Evolutionary conservation across 1,140 invertebrate genomes (phyloP).

Genomic region (Cydia pomonella): DNA sequence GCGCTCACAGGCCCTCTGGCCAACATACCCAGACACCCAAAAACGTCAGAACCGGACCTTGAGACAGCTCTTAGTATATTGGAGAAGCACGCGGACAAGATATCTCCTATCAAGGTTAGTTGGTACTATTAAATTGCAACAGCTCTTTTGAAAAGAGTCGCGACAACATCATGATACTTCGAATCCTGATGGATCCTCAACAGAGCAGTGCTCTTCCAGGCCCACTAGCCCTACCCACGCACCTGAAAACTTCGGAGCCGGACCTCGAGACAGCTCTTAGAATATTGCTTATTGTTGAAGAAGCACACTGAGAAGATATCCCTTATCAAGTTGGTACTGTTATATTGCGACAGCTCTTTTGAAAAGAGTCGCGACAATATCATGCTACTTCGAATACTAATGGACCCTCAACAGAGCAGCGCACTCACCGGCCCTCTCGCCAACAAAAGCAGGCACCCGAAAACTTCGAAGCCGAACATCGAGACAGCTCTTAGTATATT

Average conservation of each 20-base stretch:
- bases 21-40: slow-evolving; percentile 66
- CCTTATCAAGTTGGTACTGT: slow-evolving; percentile 80
- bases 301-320: slow-evolving; percentile 91
- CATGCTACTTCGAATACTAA: slow-evolving; percentile 83
- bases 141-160: slow-evolving; percentile 78
- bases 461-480: slow-evolving; percentile 85
- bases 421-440: slow-evolving; percentile 65
- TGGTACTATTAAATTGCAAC: not conserved
- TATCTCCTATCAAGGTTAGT: slow-evolving; percentile 87
- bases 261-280: slow-evolving; percentile 89
- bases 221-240: slow-evolving; percentile 59
- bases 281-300: slow-evolving; percentile 90
- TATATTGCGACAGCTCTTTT: slow-evolving; percentile 72
- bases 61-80: slow-evolving; percentile 89
- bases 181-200: slow-evolving; percentile 84
- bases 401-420: slow-evolving; percentile 82
- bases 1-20: slow-evolving; percentile 65
- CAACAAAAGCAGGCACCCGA: slow-evolving; percentile 65
- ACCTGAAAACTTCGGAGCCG: slow-evolving; percentile 81
- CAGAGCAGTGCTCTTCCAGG: slow-evolving; percentile 70
- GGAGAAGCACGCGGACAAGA: slow-evolving; percentile 90
- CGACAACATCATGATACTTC: slow-evolving; percentile 84
- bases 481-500: slow-evolving; percentile 89
- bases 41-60: slow-evolving; percentile 85
- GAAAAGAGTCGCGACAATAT: slow-evolving; percentile 83